phyloP scores from a whole-genome alignment of 1,140 invertebrate species.

The Ceratina calcarata region DNA sequence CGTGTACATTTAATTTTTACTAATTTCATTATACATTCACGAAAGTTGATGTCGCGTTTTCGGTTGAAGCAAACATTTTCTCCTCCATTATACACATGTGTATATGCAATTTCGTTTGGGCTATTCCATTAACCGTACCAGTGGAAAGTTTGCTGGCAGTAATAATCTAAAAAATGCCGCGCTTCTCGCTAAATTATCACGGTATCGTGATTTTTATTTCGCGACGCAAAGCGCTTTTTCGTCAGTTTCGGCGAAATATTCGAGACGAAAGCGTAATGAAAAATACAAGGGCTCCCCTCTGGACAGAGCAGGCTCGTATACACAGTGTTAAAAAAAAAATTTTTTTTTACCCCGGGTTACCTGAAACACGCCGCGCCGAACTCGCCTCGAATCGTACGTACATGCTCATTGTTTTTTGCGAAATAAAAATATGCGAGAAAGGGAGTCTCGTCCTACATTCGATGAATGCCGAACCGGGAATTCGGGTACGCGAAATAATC shows the following conservation, averaged over 20 bases:
- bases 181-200: not conserved
- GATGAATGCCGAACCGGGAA: slow-evolving; percentile 35
- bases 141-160: not conserved
- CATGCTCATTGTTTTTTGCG: not conserved
- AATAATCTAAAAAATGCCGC: not conserved
- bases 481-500: slow-evolving; percentile 56
- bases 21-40: too few relatives aligned
- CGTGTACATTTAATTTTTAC: too few relatives aligned
- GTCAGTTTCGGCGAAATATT: not conserved
- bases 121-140: not conserved
- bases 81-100: too few relatives aligned
- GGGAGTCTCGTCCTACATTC: too few relatives aligned
- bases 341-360: not conserved
- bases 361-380: not conserved
- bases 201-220: not conserved
- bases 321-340: not conserved
- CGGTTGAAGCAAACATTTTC: too few relatives aligned
- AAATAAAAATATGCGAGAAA: not conserved
- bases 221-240: not conserved
- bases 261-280: not conserved
- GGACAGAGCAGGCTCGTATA: not conserved
- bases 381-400: not conserved
- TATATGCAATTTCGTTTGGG: too few relatives aligned
- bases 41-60: too few relatives aligned
- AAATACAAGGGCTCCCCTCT: not conserved